These are phyloP conservation scores for Papilio glaucus DNA, from an alignment of 1,140 invertebrate genomes.

Conservation along the genomic window DNA sequence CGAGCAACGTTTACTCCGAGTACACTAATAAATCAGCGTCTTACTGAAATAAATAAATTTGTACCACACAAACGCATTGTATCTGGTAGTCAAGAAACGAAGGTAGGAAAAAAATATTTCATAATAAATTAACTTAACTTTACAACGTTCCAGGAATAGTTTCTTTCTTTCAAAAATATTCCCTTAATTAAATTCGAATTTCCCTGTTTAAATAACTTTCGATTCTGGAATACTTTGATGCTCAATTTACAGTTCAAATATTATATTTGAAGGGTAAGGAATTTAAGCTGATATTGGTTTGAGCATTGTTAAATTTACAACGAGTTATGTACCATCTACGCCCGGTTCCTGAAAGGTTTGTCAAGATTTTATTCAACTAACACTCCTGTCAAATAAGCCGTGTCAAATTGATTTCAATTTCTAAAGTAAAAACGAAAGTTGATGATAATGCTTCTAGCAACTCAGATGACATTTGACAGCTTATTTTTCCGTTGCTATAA, in stretches of 20 bases:
- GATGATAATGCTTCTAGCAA: no score
- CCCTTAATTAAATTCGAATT: background rate
- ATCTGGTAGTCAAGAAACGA: background rate
- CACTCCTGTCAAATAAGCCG: no score
- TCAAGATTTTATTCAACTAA: no score
- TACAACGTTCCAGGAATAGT: background rate
- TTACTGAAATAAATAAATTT: background rate
- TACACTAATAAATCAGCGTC: conserved; percentile 9
- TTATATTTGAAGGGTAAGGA: conserved; percentile 9
- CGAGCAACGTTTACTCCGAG: background rate
- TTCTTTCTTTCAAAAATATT: background rate
- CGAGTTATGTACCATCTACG: background rate
- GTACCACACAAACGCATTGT: background rate
- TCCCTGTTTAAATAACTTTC: background rate
- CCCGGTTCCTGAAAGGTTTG: no score
- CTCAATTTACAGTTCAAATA: background rate
- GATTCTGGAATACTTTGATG: background rate
- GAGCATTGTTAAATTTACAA: background rate
- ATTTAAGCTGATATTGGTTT: background rate
- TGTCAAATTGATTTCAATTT: no score
- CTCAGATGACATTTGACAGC: no score
- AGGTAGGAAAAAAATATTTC: no score
- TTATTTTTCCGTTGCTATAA: no score
- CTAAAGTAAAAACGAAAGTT: no score
- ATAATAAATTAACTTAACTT: background rate